phyloP scores from a whole-genome alignment of 2,888 invertebrate genomes.

The Shargacucullia verbasci region DNA sequence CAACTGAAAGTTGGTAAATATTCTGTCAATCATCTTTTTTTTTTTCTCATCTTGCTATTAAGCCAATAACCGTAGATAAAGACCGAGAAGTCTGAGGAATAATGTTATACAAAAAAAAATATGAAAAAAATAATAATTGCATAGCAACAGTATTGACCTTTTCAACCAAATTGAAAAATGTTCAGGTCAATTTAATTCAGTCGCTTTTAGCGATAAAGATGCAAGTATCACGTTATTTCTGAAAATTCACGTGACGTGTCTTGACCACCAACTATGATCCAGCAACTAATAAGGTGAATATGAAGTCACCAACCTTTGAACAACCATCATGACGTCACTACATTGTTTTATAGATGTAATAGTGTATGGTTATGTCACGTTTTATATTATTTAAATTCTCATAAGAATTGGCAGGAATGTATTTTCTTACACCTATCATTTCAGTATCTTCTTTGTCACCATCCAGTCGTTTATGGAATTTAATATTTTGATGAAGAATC shows the following conservation, averaged over 20 bases:
- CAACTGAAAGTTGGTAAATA: too few species aligned
- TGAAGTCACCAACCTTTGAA: constrained; percentile 18
- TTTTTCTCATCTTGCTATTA: constrained; percentile 13
- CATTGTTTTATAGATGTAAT: too few species aligned
- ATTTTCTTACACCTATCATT: too few species aligned
- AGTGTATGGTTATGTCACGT: too few species aligned
- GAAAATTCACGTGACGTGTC: constrained; percentile 2
- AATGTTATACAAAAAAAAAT: constrained; percentile 17
- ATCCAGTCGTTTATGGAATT: too few species aligned
- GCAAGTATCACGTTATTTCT: neutral
- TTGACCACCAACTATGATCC: constrained; percentile 16
- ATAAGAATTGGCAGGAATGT: too few species aligned
- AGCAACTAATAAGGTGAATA: neutral
- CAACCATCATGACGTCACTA: constrained; percentile 2
- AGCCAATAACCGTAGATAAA: constrained; percentile 48
- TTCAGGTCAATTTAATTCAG: neutral
- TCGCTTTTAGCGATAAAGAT: neutral
- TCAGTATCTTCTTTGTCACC: too few species aligned
- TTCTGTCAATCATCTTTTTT: constrained; percentile 32
- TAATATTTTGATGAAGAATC: too few species aligned
- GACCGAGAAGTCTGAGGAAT: constrained; percentile 11
- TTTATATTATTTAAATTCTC: too few species aligned
- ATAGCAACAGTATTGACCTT: constrained; percentile 15
- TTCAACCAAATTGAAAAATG: constrained; percentile 13
- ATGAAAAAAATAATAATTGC: constrained; percentile 4